Conservation (phyloP, 2,113 vertebrate species). For the Gopherus evgoodei region DNA sequence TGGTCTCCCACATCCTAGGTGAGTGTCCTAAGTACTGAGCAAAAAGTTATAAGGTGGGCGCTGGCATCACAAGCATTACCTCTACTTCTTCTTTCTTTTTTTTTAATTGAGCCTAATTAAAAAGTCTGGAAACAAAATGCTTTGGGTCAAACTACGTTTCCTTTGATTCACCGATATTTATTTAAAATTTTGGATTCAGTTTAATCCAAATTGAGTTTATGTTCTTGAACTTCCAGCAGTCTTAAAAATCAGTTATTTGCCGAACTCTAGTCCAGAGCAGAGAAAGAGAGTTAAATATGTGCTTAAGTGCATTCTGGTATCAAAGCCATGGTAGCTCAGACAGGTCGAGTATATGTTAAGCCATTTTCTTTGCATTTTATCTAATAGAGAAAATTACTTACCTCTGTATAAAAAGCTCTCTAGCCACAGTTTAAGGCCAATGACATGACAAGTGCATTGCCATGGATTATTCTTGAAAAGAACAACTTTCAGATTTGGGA, state of each 20-base stretch:
- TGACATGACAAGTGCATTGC: slow-evolving; percentile 93
- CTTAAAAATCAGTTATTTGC: neutral
- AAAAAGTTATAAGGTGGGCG: neutral
- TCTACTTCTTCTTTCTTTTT: neutral
- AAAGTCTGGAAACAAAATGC: neutral
- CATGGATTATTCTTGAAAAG: slow-evolving; percentile 91
- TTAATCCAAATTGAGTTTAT: neutral
- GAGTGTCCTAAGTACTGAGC: neutral
- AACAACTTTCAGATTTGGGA: slow-evolving; percentile 86
- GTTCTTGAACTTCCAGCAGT: neutral
- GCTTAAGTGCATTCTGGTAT: neutral
- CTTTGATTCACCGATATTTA: neutral
- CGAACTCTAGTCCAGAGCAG: neutral
- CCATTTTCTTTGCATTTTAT: neutral
- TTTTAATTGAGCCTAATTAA: neutral
- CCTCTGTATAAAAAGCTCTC: slow-evolving; percentile 96
- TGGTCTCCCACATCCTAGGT: neutral
- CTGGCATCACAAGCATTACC: neutral
- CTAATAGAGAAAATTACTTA: slow-evolving; percentile 71
- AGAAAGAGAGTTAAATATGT: rapidly evolving
- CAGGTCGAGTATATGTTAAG: neutral
- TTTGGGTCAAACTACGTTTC: neutral
- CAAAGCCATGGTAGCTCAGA: neutral
- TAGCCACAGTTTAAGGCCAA: slow-evolving; percentile 96
- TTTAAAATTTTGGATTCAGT: neutral